Evolutionary conservation across 2,113 vertebrate genomes (phyloP).

Genomic region (Psophia crepitans): DNA sequence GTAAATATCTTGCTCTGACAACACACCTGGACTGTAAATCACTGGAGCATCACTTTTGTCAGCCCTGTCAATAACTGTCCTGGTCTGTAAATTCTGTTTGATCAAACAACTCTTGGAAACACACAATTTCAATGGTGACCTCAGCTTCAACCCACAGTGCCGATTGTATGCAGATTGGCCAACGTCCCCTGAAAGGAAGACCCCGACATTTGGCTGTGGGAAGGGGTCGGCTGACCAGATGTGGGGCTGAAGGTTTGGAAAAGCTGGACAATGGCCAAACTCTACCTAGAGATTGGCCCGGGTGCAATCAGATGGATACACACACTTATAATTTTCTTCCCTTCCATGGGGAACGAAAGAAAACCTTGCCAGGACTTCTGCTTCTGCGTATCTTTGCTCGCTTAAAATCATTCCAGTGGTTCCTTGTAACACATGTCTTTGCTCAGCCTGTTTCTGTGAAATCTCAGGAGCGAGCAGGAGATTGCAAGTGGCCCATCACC

Average conservation of each 20-base stretch:
- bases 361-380: conserved; percentile 51
- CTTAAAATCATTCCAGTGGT: conserved; percentile 8
- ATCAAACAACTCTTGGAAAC: conserved; percentile 42
- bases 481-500: not conserved
- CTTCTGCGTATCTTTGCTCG: conserved; percentile 11
- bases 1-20: conserved; percentile 60
- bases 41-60: conserved; percentile 64
- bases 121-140: conserved; percentile 44
- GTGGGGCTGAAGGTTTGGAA: conserved; percentile 4
- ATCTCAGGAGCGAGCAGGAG: not conserved
- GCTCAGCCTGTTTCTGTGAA: not conserved
- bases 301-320: conserved; percentile 17
- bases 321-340: not conserved
- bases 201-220: not conserved
- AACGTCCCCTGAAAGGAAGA: not conserved
- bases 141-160: conserved; percentile 50
- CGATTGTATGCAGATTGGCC: conserved; percentile 55
- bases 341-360: not conserved
- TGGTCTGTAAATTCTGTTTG: conserved; percentile 51
- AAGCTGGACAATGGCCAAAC: not conserved
- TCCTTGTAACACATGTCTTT: conserved; percentile 49
- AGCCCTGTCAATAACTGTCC: conserved; percentile 63
- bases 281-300: conserved; percentile 31
- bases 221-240: not conserved
- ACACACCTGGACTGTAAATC: conserved; percentile 76